Percentiles rank a stretch among this genome's conserved stretches.
Conservation (phyloP, 2,113 vertebrate genomes). For the Thinocorus orbignyianus region DNA sequence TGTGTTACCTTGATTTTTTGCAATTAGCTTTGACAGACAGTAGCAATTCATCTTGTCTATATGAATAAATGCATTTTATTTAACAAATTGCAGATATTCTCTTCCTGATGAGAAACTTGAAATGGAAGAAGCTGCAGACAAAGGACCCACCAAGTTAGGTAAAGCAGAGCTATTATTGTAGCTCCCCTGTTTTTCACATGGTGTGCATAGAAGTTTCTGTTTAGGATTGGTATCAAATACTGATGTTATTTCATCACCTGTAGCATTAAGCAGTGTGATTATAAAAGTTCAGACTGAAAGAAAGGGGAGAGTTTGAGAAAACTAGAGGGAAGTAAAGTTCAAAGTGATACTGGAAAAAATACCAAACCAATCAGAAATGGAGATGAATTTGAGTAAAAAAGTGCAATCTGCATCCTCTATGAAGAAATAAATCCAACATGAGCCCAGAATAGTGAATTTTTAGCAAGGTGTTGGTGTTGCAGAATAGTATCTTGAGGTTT, state of each 20-base stretch:
- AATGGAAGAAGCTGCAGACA: conserved; percentile 68
- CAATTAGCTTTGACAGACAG: not conserved
- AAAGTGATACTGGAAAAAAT: not conserved
- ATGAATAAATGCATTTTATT: not conserved
- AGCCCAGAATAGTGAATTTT: not conserved
- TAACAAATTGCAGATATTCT: conserved; percentile 65
- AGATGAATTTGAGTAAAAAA: not conserved
- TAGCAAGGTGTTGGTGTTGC: not conserved
- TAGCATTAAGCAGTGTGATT: not conserved
- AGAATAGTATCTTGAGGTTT: not conserved
- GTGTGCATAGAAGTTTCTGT: accelerated
- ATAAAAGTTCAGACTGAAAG: not conserved
- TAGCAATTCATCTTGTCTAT: not conserved
- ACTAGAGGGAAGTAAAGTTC: not conserved
- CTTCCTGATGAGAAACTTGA: conserved; percentile 78
- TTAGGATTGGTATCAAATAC: not conserved
- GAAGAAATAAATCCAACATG: not conserved
- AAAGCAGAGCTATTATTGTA: not conserved
- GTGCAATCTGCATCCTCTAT: not conserved
- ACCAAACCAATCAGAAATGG: not conserved
- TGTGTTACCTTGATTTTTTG: not conserved
- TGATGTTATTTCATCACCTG: not conserved
- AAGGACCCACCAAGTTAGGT: conserved; percentile 75
- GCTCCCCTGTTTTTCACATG: not conserved
- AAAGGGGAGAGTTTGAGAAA: not conserved